These are phyloP conservation scores for Maconellicoccus hirsutus DNA, from an alignment of 1,140 invertebrate genomes.

Conservation along the genomic window DNA sequence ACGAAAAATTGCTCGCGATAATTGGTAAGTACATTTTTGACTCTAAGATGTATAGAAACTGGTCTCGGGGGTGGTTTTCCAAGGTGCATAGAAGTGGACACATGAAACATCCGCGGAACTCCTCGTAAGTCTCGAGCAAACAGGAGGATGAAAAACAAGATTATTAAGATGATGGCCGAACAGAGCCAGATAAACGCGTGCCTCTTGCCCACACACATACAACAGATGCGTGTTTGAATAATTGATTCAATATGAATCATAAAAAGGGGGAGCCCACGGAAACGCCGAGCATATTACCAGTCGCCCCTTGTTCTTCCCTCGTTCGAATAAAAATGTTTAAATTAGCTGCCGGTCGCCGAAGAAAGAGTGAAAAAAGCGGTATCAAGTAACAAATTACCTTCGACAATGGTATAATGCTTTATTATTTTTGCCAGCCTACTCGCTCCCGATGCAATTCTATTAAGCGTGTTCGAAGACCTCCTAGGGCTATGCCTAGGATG, in stretches of 20 bases:
- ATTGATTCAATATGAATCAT: slow-evolving; percentile 22
- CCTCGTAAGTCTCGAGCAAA: too few species aligned
- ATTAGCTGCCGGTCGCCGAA: slow-evolving; percentile 11
- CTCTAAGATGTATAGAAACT: too few species aligned
- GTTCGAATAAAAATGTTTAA: slow-evolving; percentile 20
- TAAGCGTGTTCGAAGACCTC: slow-evolving; percentile 6
- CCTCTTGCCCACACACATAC: slow-evolving; percentile 16
- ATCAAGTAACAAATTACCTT: slow-evolving; percentile 20
- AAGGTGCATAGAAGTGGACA: too few species aligned
- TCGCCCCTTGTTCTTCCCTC: slow-evolving; percentile 15
- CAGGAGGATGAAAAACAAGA: not conserved
- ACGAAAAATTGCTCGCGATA: too few species aligned
- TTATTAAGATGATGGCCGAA: not conserved
- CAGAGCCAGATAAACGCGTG: slow-evolving; percentile 3
- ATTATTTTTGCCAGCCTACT: slow-evolving; percentile 2
- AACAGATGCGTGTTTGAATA: slow-evolving; percentile 22
- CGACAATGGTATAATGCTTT: slow-evolving; percentile 21
- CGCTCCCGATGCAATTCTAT: not conserved
- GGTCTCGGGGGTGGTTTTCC: too few species aligned
- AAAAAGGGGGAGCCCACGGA: slow-evolving; percentile 9
- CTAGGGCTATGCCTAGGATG: not conserved
- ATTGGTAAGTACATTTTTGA: too few species aligned
- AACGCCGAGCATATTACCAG: not conserved
- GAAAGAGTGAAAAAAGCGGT: not conserved
- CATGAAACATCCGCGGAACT: too few species aligned